Conservation (phyloP, 2,888 invertebrate species). For the Pristionchus exspectatus region DNA sequence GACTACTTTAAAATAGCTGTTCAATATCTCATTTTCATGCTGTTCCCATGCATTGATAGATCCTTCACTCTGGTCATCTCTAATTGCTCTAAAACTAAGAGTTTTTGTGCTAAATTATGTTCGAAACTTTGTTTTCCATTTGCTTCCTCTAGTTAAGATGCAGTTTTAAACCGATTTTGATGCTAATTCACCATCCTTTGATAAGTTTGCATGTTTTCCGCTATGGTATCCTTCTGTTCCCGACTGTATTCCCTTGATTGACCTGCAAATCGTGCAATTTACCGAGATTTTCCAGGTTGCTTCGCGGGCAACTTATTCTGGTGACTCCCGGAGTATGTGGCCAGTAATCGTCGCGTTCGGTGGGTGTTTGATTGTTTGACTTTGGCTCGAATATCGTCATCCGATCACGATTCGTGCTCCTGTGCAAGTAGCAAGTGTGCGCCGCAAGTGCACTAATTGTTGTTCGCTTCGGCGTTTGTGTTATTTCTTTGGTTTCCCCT, state of each 20-base stretch:
- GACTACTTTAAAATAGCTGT: too few species aligned
- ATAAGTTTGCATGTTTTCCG: neutral
- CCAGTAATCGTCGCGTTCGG: conserved; percentile 41
- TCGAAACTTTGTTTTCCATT: too few species aligned
- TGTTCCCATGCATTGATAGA: too few species aligned
- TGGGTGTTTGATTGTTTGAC: conserved; percentile 28
- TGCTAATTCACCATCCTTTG: neutral
- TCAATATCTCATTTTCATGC: too few species aligned
- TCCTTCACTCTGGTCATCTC: too few species aligned
- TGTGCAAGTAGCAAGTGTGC: neutral
- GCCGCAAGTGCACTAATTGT: neutral
- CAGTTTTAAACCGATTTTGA: neutral
- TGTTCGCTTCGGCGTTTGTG: neutral
- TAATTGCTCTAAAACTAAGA: too few species aligned
- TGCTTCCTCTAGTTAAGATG: too few species aligned
- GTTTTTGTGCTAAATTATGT: too few species aligned
- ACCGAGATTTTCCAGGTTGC: neutral
- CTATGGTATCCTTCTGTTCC: neutral
- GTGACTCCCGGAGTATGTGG: conserved; percentile 40
- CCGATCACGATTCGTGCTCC: neutral
- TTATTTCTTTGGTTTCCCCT: neutral
- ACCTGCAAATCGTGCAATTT: neutral
- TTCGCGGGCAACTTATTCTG: conserved; percentile 4
- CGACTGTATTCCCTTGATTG: neutral
- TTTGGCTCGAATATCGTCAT: neutral